Evolutionary conservation across 2,797 vertebrate genomes (phyloP), one percentile per base, ranked within the genome.

Genomic region (Taenioides sp.): DNA sequence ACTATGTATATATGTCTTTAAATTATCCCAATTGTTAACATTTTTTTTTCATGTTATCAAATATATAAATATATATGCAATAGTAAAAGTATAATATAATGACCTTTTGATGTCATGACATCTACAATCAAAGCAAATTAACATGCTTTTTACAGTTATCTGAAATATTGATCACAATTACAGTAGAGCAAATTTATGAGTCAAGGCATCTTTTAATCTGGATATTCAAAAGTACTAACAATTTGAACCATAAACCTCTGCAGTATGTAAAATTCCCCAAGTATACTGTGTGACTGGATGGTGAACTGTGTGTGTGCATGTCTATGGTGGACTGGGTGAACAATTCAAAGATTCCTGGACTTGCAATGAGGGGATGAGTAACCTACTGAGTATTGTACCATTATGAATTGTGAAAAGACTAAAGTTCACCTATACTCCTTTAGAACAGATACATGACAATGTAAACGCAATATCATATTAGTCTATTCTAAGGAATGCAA

Each of bases 401-500:
- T 87, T 83, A 82, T 60, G 87, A 92, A 88, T 83, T 92, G 91
- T 93, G 87, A 87, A 72, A 93, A 92, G 91, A 93, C 77, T 93
- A 94, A 90, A 91, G 81, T 86, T 93, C 92, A 93, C 91, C 87
- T 93, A 92, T 94, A 94, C 92, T 94, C 92, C 90, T 92, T 91
- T 94, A 94, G 93, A 92, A 92, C 91, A 92, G 92, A 94, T 92
- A 91, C 90, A 91, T 93, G 93, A 93, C 91, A 87, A 92, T 93
- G 93, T 94, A 91, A 94, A 94, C 89, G 93, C 93, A 94, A 94
- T 94, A 94, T 94, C 92, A 92, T 95, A 93, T 93, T 93, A 94
- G 89, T 93, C 90, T 94, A 90, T 93, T 92, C 91, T 94, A 95
- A 94, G 93, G 94, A 95, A 95, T 94, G 94, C 94, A 94, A 94